Conservation (phyloP, 2,888 invertebrate species). For the Drosophila planitibia region DNA sequence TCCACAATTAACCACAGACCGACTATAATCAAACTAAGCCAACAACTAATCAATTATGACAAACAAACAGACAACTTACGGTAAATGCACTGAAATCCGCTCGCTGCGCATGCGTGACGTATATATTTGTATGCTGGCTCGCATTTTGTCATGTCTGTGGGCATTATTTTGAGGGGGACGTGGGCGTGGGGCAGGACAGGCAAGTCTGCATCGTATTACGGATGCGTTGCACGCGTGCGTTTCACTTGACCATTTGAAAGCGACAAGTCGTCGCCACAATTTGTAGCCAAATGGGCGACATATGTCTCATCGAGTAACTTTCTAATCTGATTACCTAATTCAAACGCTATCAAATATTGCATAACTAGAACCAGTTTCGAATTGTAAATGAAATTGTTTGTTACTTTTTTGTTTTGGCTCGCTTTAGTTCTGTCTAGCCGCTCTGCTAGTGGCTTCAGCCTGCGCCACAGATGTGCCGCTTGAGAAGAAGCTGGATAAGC, state of each 20-base stretch:
- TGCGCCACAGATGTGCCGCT: slow-evolving; percentile 88
- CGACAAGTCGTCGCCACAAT: slow-evolving; percentile 39
- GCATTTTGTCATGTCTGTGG: slow-evolving; percentile 51
- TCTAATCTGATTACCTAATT: slow-evolving; percentile 72
- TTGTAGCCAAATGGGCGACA: slow-evolving; percentile 56
- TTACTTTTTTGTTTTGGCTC: neutral
- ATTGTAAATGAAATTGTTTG: slow-evolving; percentile 16
- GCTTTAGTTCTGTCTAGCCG: slow-evolving; percentile 89
- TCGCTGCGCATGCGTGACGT: slow-evolving; percentile 48
- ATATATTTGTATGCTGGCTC: slow-evolving; percentile 2
- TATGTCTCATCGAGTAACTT: slow-evolving; percentile 60
- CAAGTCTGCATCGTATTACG: slow-evolving; percentile 44
- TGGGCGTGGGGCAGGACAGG: slow-evolving; percentile 13
- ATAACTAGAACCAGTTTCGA: slow-evolving; percentile 49
- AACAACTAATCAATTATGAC: slow-evolving; percentile 50
- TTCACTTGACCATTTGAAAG: slow-evolving; percentile 78
- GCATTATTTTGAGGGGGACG: neutral
- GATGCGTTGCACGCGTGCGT: slow-evolving; percentile 67
- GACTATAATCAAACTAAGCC: slow-evolving; percentile 55
- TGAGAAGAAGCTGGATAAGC: slow-evolving; percentile 93
- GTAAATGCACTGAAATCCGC: slow-evolving; percentile 30
- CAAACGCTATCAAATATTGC: slow-evolving; percentile 17
- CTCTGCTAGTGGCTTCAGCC: slow-evolving; percentile 90
- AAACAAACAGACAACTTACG: slow-evolving; percentile 21
- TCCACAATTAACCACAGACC: slow-evolving; percentile 40